These are phyloP conservation scores for Leptinotarsa haldemani DNA, from an alignment of 2,888 invertebrate genomes.

Conservation along the genomic window DNA sequence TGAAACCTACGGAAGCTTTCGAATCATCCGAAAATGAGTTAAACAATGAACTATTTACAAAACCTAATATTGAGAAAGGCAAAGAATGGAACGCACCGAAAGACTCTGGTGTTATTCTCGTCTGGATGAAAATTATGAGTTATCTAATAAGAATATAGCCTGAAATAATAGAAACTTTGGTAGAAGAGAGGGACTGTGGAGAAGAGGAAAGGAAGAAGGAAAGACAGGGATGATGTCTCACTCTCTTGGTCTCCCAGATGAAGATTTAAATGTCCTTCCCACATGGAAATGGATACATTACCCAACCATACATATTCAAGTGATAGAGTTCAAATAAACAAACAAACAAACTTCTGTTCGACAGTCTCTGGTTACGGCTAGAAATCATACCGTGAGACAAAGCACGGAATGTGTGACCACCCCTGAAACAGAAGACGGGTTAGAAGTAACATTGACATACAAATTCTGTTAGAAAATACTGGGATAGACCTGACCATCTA, in stretches of 20 bases:
- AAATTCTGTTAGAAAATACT: not conserved
- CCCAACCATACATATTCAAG: too few relatives aligned
- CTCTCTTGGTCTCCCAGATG: slow-evolving; percentile 42
- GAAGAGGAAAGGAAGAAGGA: slow-evolving; percentile 30
- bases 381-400: slow-evolving; percentile 12
- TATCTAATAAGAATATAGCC: slow-evolving; percentile 20
- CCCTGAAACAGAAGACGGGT: slow-evolving; percentile 20
- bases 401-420: not conserved
- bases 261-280: slow-evolving; percentile 34
- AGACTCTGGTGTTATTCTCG: slow-evolving; percentile 21
- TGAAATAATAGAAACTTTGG: slow-evolving; percentile 24
- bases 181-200: slow-evolving; percentile 20
- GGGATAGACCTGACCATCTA: not conserved
- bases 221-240: slow-evolving; percentile 40
- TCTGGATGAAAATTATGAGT: slow-evolving; percentile 31
- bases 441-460: slow-evolving; percentile 18
- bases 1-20: not conserved
- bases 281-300: slow-evolving; percentile 32
- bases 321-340: too few relatives aligned
- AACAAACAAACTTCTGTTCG: too few relatives aligned
- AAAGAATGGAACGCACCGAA: not conserved
- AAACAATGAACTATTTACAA: not conserved
- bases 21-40: not conserved
- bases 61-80: not conserved
- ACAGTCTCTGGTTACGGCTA: too few relatives aligned